These are phyloP conservation scores for Lates japonicus DNA, from an alignment of 2,797 vertebrate genomes.

Conservation along the genomic window DNA sequence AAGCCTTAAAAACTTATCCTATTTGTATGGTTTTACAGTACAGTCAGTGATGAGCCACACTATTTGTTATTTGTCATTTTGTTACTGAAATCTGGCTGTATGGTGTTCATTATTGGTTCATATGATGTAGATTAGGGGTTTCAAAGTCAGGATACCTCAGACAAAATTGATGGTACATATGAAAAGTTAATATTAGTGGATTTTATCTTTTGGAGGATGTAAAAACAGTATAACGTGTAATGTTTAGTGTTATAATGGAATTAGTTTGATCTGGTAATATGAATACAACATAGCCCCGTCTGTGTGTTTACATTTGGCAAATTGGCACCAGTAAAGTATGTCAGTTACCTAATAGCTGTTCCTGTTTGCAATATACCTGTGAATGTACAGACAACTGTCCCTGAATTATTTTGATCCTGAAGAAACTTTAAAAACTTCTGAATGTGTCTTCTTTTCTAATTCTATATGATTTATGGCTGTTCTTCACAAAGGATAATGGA, in stretches of 20 bases:
- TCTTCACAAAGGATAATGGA: too few relatives aligned
- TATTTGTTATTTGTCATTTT: background rate
- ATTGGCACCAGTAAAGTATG: background rate
- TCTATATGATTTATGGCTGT: background rate
- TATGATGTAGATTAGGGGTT: background rate
- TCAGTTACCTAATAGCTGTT: too few relatives aligned
- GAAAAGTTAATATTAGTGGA: background rate
- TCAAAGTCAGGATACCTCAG: background rate
- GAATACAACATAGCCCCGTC: too few relatives aligned
- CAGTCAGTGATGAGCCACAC: background rate
- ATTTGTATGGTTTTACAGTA: background rate
- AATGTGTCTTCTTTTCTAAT: background rate
- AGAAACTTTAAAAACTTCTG: too few relatives aligned
- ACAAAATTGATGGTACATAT: background rate
- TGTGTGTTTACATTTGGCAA: background rate
- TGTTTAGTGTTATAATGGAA: background rate
- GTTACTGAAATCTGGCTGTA: background rate
- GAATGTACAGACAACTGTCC: too few relatives aligned
- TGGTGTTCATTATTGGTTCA: too few relatives aligned
- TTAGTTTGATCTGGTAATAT: too few relatives aligned
- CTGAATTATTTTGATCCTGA: too few relatives aligned
- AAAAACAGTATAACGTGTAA: too few relatives aligned
- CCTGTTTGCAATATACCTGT: too few relatives aligned
- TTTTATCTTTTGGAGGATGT: background rate
- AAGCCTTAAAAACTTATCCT: background rate